These are phyloP conservation scores for Metalampra italica DNA, from an alignment of 2,888 invertebrate genomes.

Conservation along the genomic window DNA sequence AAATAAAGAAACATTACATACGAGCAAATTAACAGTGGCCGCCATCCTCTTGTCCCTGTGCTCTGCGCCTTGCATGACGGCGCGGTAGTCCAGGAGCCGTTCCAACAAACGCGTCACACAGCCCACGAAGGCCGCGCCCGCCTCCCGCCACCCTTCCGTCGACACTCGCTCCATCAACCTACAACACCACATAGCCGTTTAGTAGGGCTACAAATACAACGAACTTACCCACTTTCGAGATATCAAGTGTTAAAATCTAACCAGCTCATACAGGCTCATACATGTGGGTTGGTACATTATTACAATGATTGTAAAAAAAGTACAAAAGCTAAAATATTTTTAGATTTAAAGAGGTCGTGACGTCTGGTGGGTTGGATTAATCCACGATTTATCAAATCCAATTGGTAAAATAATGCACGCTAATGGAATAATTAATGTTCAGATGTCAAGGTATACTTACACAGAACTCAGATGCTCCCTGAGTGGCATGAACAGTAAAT, in stretches of 20 bases:
- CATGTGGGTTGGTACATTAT: no score
- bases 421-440: no score
- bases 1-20: neutral
- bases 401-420: no score
- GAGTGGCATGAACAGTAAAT: conserved; percentile 50
- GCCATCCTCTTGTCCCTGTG: conserved; percentile 97
- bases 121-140: conserved; percentile 94
- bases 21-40: conserved; percentile 91
- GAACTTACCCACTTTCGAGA: no score
- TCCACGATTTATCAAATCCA: no score
- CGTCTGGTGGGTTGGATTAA: no score
- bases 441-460: conserved; percentile 81
- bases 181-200: conserved; percentile 2
- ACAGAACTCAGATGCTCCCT: conserved; percentile 96
- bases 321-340: no score
- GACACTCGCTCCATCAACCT: conserved; percentile 92
- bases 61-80: conserved; percentile 96
- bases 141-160: conserved; percentile 93
- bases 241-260: neutral
- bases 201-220: no score
- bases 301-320: no score
- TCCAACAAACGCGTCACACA: conserved; percentile 94
- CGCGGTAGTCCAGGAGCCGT: conserved; percentile 93
- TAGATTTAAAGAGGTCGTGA: no score
- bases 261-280: no score